These are phyloP conservation scores for Aix galericulata DNA, from an alignment of 2,113 vertebrate genomes.

Conservation along the genomic window DNA sequence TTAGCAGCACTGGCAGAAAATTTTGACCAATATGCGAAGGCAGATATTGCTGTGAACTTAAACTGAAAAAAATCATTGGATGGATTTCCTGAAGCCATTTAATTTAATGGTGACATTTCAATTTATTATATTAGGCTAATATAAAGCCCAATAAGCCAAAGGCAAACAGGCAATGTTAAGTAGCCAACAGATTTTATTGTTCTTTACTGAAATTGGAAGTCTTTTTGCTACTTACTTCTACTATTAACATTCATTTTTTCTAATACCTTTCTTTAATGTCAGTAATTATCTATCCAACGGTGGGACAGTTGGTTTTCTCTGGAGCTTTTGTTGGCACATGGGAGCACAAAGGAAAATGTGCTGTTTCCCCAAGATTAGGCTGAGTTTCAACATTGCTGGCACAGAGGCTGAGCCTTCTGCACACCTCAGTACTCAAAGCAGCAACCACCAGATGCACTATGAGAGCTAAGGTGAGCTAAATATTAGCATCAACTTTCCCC, in stretches of 20 bases:
- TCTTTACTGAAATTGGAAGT: not conserved
- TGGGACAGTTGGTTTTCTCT: not conserved
- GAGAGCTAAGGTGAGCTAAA: not conserved
- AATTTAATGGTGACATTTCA: slow-evolving; percentile 42
- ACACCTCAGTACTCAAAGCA: not conserved
- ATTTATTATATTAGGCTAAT: slow-evolving; percentile 37
- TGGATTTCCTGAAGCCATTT: slow-evolving; percentile 27
- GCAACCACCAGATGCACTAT: fast-evolving
- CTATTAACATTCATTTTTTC: not conserved
- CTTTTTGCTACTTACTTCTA: not conserved
- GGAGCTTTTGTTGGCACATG: not conserved
- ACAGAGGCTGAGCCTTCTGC: not conserved
- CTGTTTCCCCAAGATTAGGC: not conserved
- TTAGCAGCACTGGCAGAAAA: not conserved
- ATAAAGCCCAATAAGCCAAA: slow-evolving; percentile 27
- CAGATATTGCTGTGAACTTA: slow-evolving; percentile 7
- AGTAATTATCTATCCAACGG: not conserved
- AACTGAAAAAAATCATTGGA: slow-evolving; percentile 5
- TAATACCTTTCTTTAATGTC: not conserved
- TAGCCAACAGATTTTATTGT: not conserved
- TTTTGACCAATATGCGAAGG: not conserved
- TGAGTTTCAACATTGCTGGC: not conserved
- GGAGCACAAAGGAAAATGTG: not conserved
- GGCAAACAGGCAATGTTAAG: not conserved
- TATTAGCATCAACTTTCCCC: not conserved